phyloP scores from a whole-genome alignment of 2,113 vertebrate genomes.

The Geococcyx californianus region DNA sequence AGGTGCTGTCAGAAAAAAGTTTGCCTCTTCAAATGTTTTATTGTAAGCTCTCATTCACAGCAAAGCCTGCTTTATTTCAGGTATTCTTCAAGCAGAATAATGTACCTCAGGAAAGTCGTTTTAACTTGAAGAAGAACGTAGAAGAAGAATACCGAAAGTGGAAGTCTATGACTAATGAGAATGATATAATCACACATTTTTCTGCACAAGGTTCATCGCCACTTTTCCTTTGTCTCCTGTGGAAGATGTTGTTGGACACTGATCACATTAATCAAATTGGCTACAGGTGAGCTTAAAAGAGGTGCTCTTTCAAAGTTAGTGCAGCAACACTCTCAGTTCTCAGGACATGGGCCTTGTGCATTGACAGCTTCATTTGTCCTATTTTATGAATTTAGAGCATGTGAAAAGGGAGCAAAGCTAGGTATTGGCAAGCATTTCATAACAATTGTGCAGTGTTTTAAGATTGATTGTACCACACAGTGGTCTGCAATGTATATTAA shows the following conservation, averaged over 20 bases:
- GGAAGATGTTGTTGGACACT: constrained; percentile 98
- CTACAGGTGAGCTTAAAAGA: constrained; percentile 81
- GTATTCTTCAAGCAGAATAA: constrained; percentile 99
- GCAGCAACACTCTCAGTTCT: neutral
- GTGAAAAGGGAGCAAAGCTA: neutral
- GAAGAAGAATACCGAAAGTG: constrained; percentile 98
- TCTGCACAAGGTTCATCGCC: constrained; percentile 92
- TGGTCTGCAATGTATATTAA: neutral
- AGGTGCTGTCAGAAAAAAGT: neutral
- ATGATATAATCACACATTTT: constrained; percentile 95
- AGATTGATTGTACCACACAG: neutral
- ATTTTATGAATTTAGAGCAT: neutral
- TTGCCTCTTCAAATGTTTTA: neutral
- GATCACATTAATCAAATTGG: constrained; percentile 99
- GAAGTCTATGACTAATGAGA: constrained; percentile 98
- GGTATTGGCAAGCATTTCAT: neutral
- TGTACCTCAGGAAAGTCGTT: constrained; percentile 96
- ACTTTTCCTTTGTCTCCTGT: constrained; percentile 95
- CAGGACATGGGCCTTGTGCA: neutral
- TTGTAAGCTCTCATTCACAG: neutral
- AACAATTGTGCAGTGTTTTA: neutral
- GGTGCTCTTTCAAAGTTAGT: neutral
- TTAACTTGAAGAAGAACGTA: constrained; percentile 98
- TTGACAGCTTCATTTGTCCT: neutral
- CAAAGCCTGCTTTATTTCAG: constrained; percentile 67